Conservation (phyloP, 2,797 vertebrate genomes). For the Onychomys torridus region DNA sequence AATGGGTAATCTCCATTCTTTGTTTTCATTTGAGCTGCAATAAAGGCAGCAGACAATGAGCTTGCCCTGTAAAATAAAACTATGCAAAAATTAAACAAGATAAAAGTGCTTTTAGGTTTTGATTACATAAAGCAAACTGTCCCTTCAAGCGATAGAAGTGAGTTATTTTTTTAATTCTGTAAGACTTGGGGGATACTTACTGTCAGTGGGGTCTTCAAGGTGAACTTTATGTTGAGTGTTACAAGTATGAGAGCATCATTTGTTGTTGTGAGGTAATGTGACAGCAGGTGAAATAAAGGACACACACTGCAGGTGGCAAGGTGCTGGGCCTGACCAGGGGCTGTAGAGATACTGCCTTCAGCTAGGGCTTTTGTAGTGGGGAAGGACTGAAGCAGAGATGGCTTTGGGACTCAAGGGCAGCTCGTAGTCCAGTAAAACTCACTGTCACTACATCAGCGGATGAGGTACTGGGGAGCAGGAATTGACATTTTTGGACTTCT, state of each 20-base stretch:
- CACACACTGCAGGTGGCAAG: not conserved
- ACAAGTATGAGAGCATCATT: not conserved
- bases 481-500: accelerated
- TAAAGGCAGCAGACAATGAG: slow-evolving; percentile 49
- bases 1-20: slow-evolving; percentile 11
- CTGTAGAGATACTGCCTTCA: not conserved
- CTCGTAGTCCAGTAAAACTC: not conserved
- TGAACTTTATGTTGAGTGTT: not conserved
- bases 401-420: not conserved
- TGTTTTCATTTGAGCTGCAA: slow-evolving; percentile 76
- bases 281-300: slow-evolving; percentile 13
- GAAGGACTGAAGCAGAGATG: not conserved
- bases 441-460: not conserved
- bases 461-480: not conserved
- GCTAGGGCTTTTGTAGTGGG: not conserved
- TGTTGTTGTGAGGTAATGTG: not conserved
- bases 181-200: not conserved
- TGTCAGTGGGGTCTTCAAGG: not conserved
- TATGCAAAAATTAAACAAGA: slow-evolving; percentile 60
- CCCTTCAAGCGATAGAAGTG: slow-evolving; percentile 16
- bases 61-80: slow-evolving; percentile 48
- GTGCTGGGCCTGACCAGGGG: accelerated
- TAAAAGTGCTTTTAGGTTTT: slow-evolving; percentile 56
- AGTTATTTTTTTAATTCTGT: slow-evolving; percentile 37
- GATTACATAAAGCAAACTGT: slow-evolving; percentile 36